Evolutionary conservation across 2,113 vertebrate genomes (phyloP).

Genomic region (Daphoenositta chrysoptera): DNA sequence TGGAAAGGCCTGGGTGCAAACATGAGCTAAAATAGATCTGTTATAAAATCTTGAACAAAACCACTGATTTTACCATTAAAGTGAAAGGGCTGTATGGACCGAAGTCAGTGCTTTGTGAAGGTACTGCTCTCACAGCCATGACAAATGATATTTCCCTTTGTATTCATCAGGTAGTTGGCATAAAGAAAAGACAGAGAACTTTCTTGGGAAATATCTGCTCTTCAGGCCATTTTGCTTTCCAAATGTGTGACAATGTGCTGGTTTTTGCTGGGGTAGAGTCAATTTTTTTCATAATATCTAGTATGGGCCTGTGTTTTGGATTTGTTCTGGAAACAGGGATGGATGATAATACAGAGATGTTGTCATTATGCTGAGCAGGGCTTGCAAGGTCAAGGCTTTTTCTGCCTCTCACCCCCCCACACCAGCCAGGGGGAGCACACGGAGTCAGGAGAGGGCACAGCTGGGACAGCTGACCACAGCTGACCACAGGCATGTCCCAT

Average conservation of each 20-base stretch:
- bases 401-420: fast-evolving
- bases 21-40: neutral
- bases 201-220: fast-evolving
- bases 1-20: neutral
- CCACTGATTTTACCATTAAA: neutral
- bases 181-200: neutral
- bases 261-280: neutral
- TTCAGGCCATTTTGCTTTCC: neutral
- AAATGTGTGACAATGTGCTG: neutral
- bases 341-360: neutral
- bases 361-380: neutral
- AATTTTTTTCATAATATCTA: neutral
- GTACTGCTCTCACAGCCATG: fast-evolving
- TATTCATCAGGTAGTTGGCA: neutral
- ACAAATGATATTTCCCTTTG: neutral
- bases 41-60: neutral
- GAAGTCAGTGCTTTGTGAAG: neutral
- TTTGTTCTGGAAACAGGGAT: neutral
- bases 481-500: neutral
- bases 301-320: neutral
- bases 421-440: neutral
- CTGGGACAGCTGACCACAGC: neutral
- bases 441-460: neutral
- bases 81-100: neutral
- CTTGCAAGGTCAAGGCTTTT: neutral